Conservation (phyloP, 2,113 vertebrate genomes). For the Steatornis caripensis region DNA sequence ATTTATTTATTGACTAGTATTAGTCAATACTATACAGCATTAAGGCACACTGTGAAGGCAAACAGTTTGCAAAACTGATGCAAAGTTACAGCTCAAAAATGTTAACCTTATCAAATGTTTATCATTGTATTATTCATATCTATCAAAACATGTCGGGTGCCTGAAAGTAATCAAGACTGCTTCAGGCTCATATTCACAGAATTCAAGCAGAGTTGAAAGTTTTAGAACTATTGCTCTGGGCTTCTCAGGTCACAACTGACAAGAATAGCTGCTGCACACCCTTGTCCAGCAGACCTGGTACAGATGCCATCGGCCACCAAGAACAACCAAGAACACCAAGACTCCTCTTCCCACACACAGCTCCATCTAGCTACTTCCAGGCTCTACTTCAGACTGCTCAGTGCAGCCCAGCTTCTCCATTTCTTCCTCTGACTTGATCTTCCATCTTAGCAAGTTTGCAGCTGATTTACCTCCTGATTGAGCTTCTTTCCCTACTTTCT, state of each 20-base stretch:
- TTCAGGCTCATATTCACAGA: not conserved
- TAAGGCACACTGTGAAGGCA: not conserved
- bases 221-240: not conserved
- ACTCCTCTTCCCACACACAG: not conserved
- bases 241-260: not conserved
- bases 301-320: not conserved
- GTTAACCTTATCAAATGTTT: not conserved
- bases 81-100: not conserved
- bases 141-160: not conserved
- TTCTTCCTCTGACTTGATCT: not conserved
- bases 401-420: not conserved
- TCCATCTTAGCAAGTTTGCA: not conserved
- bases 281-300: not conserved
- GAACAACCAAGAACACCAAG: no score
- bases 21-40: not conserved
- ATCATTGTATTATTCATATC: not conserved
- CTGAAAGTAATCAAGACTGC: not conserved
- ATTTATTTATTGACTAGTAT: not conserved
- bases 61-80: not conserved
- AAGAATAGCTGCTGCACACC: not conserved
- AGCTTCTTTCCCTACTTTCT: not conserved
- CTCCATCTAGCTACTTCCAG: not conserved
- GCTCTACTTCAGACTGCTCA: not conserved
- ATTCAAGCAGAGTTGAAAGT: not conserved
- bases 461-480: not conserved